Base-by-base conservation (phyloP, 2,888 invertebrate genomes). In the Empis livida region DNA sequence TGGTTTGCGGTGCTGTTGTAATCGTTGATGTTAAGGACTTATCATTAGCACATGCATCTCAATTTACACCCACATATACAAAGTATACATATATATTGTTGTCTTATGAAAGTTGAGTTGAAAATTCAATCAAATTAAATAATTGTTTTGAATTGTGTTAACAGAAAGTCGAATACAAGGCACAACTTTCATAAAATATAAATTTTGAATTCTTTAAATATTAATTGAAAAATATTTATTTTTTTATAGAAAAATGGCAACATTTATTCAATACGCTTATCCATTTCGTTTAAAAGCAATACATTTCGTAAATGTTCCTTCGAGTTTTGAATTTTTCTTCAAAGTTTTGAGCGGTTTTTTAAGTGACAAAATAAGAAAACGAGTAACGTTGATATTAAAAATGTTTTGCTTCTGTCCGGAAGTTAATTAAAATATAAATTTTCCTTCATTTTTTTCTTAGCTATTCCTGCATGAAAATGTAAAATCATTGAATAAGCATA, bases 221-320 rank as follows among this genome's bases (percentile, higher is more conserved):
- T 15, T 10, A 9, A 10, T 2, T 37, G 9, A 15, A 17, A 11
- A 20, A 17, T 13, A 39, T 39, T 40, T 40, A n/a, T 4, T 39
- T 16, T 48, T 37, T 43, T 42, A 11, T 10, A 53, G 52, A 42
- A 54, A 54, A 51, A 49, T 51, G 40, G 44, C 52, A 14, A 44
- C 48, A 14, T 32, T 46, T 10, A 46, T 50, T 10, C 63, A 79
- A 75, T 76, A 78, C 48, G 76, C 74, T 2, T 68, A 72, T 47
- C 80, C 80, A 2, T 56, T 74, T 32, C 70, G 79, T 45, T 72
- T 75, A 57, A 79, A 79, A 61, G 76, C 73, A 8, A 59, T 72
- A 20, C 75, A 79, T 57, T 75, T 74, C 50, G 55, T 78, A 39
- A 78, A 79, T 55, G 71, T 73, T 2, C 75, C 77, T 1, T 46